A percentile compares a stretch with the other conserved stretches of the same genome.
Conservation (phyloP, 2,113 vertebrate genomes). For the Tragelaphus buxtoni region DNA sequence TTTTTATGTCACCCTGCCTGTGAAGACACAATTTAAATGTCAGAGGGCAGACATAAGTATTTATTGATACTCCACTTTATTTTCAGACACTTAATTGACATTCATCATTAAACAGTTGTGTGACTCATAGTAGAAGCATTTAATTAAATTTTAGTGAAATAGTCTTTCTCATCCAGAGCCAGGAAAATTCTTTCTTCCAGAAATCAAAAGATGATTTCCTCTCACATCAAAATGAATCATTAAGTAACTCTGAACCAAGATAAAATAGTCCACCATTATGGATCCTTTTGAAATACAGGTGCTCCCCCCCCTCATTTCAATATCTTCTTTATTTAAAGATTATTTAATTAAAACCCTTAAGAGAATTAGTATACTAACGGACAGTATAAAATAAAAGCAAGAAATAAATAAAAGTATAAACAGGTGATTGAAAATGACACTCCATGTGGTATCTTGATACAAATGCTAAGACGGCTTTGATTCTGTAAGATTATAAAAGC, state of each 20-base stretch:
- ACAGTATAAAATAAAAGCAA: constrained; percentile 15
- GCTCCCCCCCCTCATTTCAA: neutral
- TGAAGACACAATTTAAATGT: neutral
- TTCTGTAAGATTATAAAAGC: constrained; percentile 26
- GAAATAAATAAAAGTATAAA: neutral
- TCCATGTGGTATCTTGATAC: neutral
- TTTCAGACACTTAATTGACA: constrained; percentile 56
- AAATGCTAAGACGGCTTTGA: constrained; percentile 7
- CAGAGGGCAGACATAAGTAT: constrained; percentile 53
- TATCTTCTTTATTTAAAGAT: constrained; percentile 20
- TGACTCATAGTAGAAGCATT: constrained; percentile 53
- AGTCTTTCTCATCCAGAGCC: constrained; percentile 43
- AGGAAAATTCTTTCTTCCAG: constrained; percentile 53
- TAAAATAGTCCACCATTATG: constrained; percentile 27
- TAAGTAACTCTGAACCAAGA: constrained; percentile 53
- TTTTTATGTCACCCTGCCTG: neutral
- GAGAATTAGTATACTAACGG: constrained; percentile 1
- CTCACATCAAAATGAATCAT: constrained; percentile 59
- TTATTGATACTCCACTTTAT: constrained; percentile 34
- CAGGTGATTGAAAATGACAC: neutral
- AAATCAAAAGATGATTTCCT: constrained; percentile 63
- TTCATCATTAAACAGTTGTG: constrained; percentile 62
- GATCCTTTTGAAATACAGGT: constrained; percentile 38
- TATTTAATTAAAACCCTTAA: constrained; percentile 39
- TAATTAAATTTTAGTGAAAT: constrained; percentile 53